phyloP scores from a whole-genome alignment of 1,140 invertebrate species.

The Laupala kohalensis region DNA sequence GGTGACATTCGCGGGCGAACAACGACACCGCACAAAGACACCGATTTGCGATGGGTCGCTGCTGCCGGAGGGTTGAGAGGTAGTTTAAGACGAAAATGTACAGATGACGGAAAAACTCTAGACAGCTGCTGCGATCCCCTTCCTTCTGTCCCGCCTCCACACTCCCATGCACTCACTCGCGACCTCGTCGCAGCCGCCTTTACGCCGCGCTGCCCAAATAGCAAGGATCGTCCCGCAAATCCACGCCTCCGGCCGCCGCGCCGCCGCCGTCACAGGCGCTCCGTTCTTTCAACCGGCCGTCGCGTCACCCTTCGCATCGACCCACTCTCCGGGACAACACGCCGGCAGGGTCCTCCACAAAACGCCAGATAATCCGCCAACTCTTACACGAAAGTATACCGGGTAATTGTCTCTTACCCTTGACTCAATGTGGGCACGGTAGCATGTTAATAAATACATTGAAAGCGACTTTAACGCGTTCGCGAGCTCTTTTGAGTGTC shows the following conservation, averaged over 20 bases:
- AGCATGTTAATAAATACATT: not conserved
- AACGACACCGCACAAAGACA: not conserved
- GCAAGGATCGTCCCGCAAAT: not conserved
- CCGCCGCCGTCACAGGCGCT: not conserved
- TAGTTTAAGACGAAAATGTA: not conserved
- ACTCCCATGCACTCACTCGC: not conserved
- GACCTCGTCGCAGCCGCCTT: not conserved
- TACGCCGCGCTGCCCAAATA: not conserved
- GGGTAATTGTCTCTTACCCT: not conserved
- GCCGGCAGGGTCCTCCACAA: not conserved
- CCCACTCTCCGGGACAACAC: too few species aligned
- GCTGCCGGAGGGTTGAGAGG: not conserved
- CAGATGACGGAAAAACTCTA: not conserved
- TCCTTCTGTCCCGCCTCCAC: not conserved
- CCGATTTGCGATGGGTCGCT: not conserved
- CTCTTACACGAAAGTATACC: not conserved
- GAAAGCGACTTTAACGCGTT: not conserved
- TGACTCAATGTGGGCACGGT: not conserved
- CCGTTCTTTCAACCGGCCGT: not conserved
- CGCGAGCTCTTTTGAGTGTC: not conserved
- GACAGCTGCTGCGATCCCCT: not conserved
- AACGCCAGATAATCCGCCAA: not conserved
- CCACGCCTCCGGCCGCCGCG: too few species aligned
- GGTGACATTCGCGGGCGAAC: too few species aligned
- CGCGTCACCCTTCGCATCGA: too few species aligned